A percentile compares a stretch with the other conserved stretches of the same genome.
These are phyloP conservation scores for Apocheima hispidaria DNA, from an alignment of 2,888 invertebrate genomes.

Conservation along the genomic window DNA sequence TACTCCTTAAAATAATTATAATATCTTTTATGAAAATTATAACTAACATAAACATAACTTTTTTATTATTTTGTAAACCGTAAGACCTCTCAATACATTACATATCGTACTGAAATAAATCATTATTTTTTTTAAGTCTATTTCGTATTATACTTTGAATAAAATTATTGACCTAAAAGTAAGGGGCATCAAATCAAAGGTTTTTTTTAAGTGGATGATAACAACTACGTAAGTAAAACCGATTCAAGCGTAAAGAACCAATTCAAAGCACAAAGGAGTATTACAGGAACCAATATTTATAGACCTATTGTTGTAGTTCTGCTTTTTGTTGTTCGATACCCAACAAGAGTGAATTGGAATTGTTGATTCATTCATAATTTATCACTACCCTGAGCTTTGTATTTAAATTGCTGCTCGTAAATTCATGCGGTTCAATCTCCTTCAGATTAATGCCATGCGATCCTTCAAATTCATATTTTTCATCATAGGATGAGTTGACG, in stretches of 20 bases:
- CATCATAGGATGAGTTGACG: conserved; percentile 78
- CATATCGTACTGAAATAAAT: too few relatives aligned
- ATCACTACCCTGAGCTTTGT: conserved; percentile 79
- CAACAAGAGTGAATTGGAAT: conserved; percentile 69
- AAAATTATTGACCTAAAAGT: too few relatives aligned
- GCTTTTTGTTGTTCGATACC: conserved; percentile 71
- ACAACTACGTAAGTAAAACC: conserved; percentile 52
- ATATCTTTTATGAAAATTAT: too few relatives aligned
- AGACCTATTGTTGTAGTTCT: conserved; percentile 75
- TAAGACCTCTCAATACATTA: too few relatives aligned
- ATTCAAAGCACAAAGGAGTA: conserved; percentile 60
- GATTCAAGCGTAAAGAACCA: conserved; percentile 60
- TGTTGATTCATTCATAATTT: conserved; percentile 81
- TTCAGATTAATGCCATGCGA: conserved; percentile 65
- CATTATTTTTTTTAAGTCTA: too few relatives aligned
- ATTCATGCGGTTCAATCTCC: conserved; percentile 65
- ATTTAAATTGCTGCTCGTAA: conserved; percentile 72
- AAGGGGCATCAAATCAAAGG: too few relatives aligned
- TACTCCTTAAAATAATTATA: too few relatives aligned
- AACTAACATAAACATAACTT: too few relatives aligned
- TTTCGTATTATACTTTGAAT: too few relatives aligned
- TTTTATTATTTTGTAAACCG: too few relatives aligned
- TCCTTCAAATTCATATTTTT: conserved; percentile 74
- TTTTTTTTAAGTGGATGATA: too few relatives aligned
- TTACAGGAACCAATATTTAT: conserved; percentile 78